Conservation (phyloP, 2,113 vertebrate genomes). For the Pelvicachromis taeniatus region DNA sequence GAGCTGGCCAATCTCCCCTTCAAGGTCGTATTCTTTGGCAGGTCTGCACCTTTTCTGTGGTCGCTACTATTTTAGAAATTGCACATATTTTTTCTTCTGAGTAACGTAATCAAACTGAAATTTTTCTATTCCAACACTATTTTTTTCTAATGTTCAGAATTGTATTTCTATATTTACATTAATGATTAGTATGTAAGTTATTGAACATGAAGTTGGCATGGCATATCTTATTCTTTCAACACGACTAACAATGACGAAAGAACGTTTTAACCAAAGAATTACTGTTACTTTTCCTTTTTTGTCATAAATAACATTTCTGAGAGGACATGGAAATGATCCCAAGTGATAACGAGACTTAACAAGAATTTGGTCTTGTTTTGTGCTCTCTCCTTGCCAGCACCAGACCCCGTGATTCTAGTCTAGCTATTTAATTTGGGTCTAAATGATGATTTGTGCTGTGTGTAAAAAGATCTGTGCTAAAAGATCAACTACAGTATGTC, state of each 20-base stretch:
- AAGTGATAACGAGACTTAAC: slow-evolving; percentile 13
- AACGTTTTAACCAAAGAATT: background rate
- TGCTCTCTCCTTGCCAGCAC: background rate
- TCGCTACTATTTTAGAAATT: background rate
- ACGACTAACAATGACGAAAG: background rate
- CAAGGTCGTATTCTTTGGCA: background rate
- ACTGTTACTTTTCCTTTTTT: background rate
- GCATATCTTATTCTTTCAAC: background rate
- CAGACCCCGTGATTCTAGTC: slow-evolving; percentile 28
- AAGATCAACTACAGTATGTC: background rate
- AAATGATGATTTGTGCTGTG: slow-evolving; percentile 20
- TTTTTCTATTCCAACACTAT: background rate
- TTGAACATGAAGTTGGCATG: background rate
- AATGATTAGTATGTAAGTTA: background rate
- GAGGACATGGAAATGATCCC: background rate
- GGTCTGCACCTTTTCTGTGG: background rate
- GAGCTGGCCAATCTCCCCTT: background rate
- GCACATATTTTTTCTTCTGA: background rate
- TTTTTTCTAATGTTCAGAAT: background rate
- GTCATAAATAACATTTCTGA: background rate
- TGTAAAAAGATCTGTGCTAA: background rate
- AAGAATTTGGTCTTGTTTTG: slow-evolving; percentile 12
- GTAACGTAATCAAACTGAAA: no score
- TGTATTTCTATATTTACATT: background rate
- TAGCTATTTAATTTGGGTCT: slow-evolving; percentile 20